A percentile compares a stretch with the other conserved stretches of the same genome.
phyloP scores from a whole-genome alignment of 2,113 vertebrate species.

The Poeciliopsis retropinna region DNA sequence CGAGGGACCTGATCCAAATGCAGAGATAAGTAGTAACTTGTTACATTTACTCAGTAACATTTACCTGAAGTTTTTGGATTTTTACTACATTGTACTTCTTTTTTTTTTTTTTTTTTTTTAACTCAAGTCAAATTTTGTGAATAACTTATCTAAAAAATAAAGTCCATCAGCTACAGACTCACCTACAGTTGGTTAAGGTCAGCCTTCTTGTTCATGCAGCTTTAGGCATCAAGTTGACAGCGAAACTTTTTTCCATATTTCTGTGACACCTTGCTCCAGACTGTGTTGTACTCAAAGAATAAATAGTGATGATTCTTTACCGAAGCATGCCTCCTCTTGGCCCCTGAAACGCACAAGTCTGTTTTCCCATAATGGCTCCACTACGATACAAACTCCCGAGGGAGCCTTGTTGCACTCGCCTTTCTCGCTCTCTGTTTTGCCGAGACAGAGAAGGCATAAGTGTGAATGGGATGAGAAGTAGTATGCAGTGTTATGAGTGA shows the following conservation, averaged over 20 bases:
- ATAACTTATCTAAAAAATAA: no score
- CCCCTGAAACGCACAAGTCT: constrained; percentile 64
- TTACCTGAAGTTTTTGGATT: no score
- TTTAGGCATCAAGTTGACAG: not conserved
- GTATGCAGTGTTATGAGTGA: constrained; percentile 44
- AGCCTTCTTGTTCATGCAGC: no score
- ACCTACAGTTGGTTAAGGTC: no score
- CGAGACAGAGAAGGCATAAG: constrained; percentile 8
- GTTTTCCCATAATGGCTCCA: constrained; percentile 73
- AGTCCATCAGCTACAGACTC: no score
- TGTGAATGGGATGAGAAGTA: constrained; percentile 27
- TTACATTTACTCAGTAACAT: no score
- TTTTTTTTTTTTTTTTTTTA: no score
- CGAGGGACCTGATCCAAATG: no score
- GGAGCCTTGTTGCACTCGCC: constrained; percentile 46
- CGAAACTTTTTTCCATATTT: constrained; percentile 1
- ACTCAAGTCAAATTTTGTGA: no score
- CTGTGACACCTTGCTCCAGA: constrained; percentile 23
- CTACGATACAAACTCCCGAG: constrained; percentile 62
- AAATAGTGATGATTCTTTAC: constrained; percentile 73
- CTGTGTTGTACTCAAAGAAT: constrained; percentile 7
- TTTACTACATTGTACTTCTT: no score
- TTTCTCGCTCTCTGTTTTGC: constrained; percentile 38
- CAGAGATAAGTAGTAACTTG: no score
- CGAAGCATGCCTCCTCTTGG: constrained; percentile 74